Conservation (phyloP, 2,113 vertebrate species). For the Channa maculata region DNA sequence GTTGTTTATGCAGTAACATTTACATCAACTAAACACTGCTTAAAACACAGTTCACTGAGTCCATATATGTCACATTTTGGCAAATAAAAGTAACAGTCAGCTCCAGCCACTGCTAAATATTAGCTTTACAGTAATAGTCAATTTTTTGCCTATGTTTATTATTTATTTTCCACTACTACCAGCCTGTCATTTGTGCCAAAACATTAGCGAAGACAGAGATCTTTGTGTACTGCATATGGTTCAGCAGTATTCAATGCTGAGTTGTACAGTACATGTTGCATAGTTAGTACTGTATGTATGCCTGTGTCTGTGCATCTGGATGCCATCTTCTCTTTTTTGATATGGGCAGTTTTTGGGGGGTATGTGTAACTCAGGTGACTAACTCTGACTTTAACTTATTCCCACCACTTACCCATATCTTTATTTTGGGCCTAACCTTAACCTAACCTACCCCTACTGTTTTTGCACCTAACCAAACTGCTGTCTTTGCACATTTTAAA, state of each 20-base stretch:
- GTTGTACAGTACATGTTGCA: background rate
- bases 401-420: no score
- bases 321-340: background rate
- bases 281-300: no score
- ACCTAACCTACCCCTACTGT: no score
- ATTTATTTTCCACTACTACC: conserved; percentile 8
- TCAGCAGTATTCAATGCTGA: conserved; percentile 28
- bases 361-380: no score
- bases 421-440: no score
- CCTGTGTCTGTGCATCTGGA: conserved; percentile 10
- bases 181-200: conserved; percentile 40
- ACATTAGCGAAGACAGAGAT: conserved; percentile 46
- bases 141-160: background rate
- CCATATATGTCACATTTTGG: conserved; percentile 28
- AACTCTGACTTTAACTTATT: no score
- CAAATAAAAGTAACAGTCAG: conserved; percentile 18
- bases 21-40: conserved; percentile 21
- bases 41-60: conserved; percentile 20
- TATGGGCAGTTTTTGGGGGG: no score
- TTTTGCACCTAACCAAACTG: no score
- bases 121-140: conserved; percentile 22
- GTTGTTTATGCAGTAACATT: conserved; percentile 16
- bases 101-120: conserved; percentile 17
- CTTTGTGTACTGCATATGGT: conserved; percentile 50
- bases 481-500: no score